These are phyloP conservation scores for Agrochola macilenta DNA, from an alignment of 2,888 invertebrate species.

Conservation along the genomic window DNA sequence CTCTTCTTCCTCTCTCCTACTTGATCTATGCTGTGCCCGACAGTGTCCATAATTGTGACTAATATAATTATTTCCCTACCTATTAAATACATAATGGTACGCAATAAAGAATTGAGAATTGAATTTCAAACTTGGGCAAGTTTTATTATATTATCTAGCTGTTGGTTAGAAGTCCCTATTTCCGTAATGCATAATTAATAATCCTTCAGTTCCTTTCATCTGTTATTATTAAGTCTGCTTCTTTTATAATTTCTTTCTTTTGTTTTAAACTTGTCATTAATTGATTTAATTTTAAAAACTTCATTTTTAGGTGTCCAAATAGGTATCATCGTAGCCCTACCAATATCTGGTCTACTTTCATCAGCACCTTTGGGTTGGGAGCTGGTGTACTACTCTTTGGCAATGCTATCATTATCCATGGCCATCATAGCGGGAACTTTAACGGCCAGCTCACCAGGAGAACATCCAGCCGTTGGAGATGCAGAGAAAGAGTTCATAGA, in stretches of 20 bases:
- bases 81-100: too few species aligned
- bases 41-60: too few species aligned
- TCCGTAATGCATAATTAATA: not conserved
- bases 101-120: too few species aligned
- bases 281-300: not conserved
- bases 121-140: not conserved
- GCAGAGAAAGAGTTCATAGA: constrained; percentile 82
- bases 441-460: constrained; percentile 79
- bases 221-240: not conserved
- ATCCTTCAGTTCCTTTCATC: not conserved
- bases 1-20: too few species aligned
- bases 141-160: not conserved
- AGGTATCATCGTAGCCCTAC: constrained; percentile 79
- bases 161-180: not conserved
- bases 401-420: constrained; percentile 80
- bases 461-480: constrained; percentile 83
- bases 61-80: too few species aligned
- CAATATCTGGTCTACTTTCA: constrained; percentile 76
- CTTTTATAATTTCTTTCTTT: too few species aligned
- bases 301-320: constrained; percentile 74
- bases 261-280: not conserved
- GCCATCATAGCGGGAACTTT: constrained; percentile 78
- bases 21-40: too few species aligned
- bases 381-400: constrained; percentile 81
- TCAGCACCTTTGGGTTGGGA: constrained; percentile 82